Base-by-base conservation (phyloP, 2,888 invertebrate species). In the Sisyra nigra region DNA sequence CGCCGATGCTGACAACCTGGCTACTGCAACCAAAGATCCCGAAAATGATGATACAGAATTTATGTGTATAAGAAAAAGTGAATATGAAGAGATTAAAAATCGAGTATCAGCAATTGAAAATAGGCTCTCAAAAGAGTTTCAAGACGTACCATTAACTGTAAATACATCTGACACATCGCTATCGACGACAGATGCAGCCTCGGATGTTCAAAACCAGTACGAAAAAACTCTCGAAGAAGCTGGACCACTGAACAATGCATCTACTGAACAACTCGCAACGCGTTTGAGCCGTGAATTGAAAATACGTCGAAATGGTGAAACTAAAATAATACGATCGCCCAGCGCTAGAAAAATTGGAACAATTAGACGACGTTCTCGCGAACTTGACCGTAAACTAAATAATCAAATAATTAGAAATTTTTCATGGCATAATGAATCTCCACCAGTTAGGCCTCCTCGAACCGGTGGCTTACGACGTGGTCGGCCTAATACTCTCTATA, bases 311-410 rank as follows among this genome's bases (percentile, higher is more conserved):
- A 35, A 35, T 35, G 80, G 75, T 45, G 67, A 68, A 30, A 69
- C 75, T 41, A 77, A 77, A 54, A 70, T 83, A 6, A 79, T 84
- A 47, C 63, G 83, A 48, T 85, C 85, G 0, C 86, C 85, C 1
- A 85, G 84, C 57, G 84, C 83, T 2, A 67, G 85, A 41, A 85
- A 83, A 68, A 86, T 85, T 45, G 84, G 84, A 14, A 74, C 72
- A 7, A 71, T 85, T 50, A 64, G 83, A 53, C 67, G 84, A 38
- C 66, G 81, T 41, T 84, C 84, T 0, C 73, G 74, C 55, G 84
- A 84, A 46, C 51, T 54, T 13, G 55, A 57, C 33, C 51, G 52
- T 51, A 57, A 56, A 51, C 54, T 60, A 48, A 50, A 55, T 48
- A 49, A 50, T 48, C 69, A 68, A 58, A 59, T 76, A 18, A 66